Evolutionary conservation across 30 jellyfish, hydroid and myxozoan genomes (phyloP).

Genomic region (Turritopsis rubra): DNA sequence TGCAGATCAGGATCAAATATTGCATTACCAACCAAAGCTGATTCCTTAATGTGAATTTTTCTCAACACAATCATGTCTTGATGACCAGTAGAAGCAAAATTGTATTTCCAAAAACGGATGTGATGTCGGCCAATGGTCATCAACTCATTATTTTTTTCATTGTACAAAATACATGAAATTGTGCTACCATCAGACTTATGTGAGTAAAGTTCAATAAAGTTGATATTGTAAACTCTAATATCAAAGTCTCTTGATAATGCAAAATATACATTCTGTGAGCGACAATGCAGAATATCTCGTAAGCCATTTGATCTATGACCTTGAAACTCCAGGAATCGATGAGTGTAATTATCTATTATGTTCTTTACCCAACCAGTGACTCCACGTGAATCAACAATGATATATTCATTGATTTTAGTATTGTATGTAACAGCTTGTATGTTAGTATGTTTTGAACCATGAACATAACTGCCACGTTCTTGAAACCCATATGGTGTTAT

Average conservation of each 20-base stretch:
- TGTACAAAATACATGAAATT: slow-evolving; percentile 37
- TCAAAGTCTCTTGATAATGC: slow-evolving; percentile 63
- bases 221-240: slow-evolving; percentile 51
- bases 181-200: slow-evolving; percentile 52
- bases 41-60: slow-evolving; percentile 35
- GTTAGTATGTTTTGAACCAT: slow-evolving; percentile 47
- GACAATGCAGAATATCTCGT: slow-evolving; percentile 43
- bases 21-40: slow-evolving; percentile 36
- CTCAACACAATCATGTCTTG: slow-evolving; percentile 33
- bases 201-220: slow-evolving; percentile 63
- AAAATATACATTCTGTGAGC: slow-evolving; percentile 49
- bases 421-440: slow-evolving; percentile 64
- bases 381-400: slow-evolving; percentile 76
- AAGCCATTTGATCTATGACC: slow-evolving; percentile 59
- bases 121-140: slow-evolving; percentile 51
- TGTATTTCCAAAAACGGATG: slow-evolving; percentile 50
- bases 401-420: slow-evolving; percentile 58
- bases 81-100: slow-evolving; percentile 2
- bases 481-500: slow-evolving; percentile 45
- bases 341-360: slow-evolving; percentile 30
- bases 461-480: slow-evolving; percentile 39
- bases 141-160: slow-evolving; percentile 45
- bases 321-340: slow-evolving; percentile 46
- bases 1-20: slow-evolving; percentile 48
- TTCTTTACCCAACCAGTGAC: slow-evolving; percentile 54